Percentiles rank a stretch among this genome's conserved stretches.
Conservation (phyloP, 2,888 invertebrate species). For the Dynastes hyllus region DNA sequence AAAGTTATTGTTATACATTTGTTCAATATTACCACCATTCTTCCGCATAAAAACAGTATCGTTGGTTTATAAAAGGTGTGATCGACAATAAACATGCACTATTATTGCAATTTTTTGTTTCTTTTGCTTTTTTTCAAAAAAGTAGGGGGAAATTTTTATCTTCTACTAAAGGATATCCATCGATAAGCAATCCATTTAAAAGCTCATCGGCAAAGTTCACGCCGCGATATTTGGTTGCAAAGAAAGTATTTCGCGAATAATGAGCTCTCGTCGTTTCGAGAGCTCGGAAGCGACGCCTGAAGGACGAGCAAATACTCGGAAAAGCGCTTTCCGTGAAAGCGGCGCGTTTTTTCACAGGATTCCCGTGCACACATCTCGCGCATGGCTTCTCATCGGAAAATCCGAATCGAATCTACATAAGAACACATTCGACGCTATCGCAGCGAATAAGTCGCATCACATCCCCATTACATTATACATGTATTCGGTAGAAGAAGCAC, state of each 20-base stretch:
- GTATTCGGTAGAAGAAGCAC: neutral
- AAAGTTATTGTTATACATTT: too few relatives aligned
- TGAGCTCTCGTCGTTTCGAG: slow-evolving; percentile 11
- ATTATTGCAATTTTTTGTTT: too few relatives aligned
- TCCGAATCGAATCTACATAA: slow-evolving; percentile 42
- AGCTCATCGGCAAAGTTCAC: too few relatives aligned
- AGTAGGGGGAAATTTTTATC: too few relatives aligned
- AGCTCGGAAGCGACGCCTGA: slow-evolving; percentile 10
- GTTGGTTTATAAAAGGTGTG: too few relatives aligned
- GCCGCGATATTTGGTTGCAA: neutral
- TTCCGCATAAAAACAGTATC: too few relatives aligned
- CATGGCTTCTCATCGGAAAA: slow-evolving; percentile 40
- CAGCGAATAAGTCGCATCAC: slow-evolving; percentile 18
- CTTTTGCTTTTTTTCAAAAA: too few relatives aligned
- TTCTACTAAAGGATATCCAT: too few relatives aligned
- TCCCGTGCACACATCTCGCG: slow-evolving; percentile 17
- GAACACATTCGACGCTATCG: slow-evolving; percentile 30
- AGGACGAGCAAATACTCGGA: slow-evolving; percentile 28
- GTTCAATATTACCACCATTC: too few relatives aligned
- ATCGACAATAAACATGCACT: too few relatives aligned
- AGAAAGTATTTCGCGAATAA: slow-evolving; percentile 16
- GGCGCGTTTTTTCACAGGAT: slow-evolving; percentile 21
- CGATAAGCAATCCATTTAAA: too few relatives aligned
- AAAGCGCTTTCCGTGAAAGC: slow-evolving; percentile 14
- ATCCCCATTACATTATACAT: neutral